Evolutionary conservation across 1,140 invertebrate genomes (phyloP).

Genomic region (Brachionus plicatilis): DNA sequence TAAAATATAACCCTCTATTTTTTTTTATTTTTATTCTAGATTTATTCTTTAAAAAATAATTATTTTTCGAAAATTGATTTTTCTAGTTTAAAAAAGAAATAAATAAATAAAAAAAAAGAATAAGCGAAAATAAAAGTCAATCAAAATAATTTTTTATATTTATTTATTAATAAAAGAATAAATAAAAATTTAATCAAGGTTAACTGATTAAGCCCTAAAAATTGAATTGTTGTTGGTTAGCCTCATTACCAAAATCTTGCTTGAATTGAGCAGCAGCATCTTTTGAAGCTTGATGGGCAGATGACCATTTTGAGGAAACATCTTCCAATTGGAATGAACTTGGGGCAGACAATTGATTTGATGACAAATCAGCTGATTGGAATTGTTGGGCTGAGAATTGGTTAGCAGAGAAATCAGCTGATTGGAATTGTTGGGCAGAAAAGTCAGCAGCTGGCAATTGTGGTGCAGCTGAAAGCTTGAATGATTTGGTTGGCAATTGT

Average conservation of each 20-base stretch:
- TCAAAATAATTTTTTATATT: too few relatives aligned
- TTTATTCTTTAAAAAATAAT: too few relatives aligned
- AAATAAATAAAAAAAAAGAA: too few relatives aligned
- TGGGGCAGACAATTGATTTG: not conserved
- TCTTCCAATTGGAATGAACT: conserved; percentile 10
- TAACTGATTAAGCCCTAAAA: not conserved
- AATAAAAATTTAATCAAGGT: too few relatives aligned
- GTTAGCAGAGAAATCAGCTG: not conserved
- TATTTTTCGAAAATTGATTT: too few relatives aligned
- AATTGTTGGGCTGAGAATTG: not conserved
- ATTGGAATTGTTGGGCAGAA: not conserved
- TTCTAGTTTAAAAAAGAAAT: too few relatives aligned
- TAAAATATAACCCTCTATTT: too few relatives aligned
- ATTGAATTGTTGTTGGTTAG: not conserved
- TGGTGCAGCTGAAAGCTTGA: not conserved
- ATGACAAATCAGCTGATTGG: not conserved
- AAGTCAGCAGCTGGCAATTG: not conserved
- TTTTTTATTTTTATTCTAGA: too few relatives aligned
- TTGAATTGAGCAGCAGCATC: not conserved
- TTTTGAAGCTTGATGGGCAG: not conserved
- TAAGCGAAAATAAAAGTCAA: too few relatives aligned
- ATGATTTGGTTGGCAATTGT: not conserved
- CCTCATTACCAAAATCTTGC: not conserved
- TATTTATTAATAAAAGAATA: too few relatives aligned
- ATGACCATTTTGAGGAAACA: not conserved